Evolutionary conservation across 2,797 vertebrate species (phyloP), one percentile per base, ranked within the genome.

Genomic region (Pteropus rufus): DNA sequence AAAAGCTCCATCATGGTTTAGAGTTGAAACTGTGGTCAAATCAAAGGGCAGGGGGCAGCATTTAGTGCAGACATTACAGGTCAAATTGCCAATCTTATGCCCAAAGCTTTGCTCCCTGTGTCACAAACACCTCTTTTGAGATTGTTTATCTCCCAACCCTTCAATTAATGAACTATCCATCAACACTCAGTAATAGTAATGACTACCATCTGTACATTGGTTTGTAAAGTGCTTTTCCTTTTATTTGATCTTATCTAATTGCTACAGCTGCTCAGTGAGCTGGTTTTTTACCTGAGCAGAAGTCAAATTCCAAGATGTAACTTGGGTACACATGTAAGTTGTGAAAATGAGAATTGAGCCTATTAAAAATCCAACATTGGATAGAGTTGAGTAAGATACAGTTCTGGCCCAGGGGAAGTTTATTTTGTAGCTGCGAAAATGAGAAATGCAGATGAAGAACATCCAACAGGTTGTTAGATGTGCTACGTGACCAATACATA

Each of bases 21-120:
- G 86, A 91, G 83, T 76, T 96, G 91, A 97, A 95, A 95, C 83
- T 86, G 82, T 95, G 95, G 96, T 97, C 91, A 94, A 79, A 84
- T 44, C 12, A 56, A 93, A 97, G 95, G 89, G 70, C 70, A 93
- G 46, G 44, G 39, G 44, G 23, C 14, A 23, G 9, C 31, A 34
- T 29, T 85, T 70, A 83, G 62, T 41, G 31, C 29, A 77, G 94
- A 75, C 10, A 41, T 23, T 67, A 26, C 54, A 58, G 54, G 36
- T 89, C 83, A 81, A 72, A 73, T 49, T 54, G 62, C 60, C 69
- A 88, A 15, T 88, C 64, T 79, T 7, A n/a, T 52, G 67, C 18
- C 69, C 81, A n/a, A 69, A 81, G 49, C 44, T 89, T 88, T 93
- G 76, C 44, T 92, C 72, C 64, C 23, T 10, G 21, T 87, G 65